Evolutionary conservation across 2,113 vertebrate genomes (phyloP).

Genomic region (Zapus hudsonius): DNA sequence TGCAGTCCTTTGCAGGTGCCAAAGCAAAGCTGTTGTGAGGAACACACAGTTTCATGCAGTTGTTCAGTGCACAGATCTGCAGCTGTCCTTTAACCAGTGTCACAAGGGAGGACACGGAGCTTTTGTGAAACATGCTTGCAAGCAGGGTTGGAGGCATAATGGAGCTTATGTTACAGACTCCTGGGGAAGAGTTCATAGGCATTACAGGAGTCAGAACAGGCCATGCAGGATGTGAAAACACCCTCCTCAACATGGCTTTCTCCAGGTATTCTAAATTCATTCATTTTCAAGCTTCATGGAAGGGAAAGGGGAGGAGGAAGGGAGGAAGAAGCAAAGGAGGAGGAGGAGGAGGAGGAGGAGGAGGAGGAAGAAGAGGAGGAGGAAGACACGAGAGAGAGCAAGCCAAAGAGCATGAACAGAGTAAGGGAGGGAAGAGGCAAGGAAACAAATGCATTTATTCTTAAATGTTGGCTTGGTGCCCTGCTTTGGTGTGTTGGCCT

Average conservation of each 20-base stretch:
- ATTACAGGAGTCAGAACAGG: neutral
- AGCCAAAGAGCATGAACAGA: neutral
- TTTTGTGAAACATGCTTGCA: neutral
- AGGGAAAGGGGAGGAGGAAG: neutral
- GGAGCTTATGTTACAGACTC: neutral
- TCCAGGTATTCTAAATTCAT: neutral
- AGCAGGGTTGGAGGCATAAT: neutral
- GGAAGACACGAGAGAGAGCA: accelerated
- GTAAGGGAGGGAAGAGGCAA: too few species aligned
- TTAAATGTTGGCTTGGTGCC: neutral
- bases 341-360: neutral
- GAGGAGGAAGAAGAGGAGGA: too few species aligned
- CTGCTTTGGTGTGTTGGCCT: neutral
- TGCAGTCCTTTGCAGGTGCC: neutral
- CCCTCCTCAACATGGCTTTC: neutral
- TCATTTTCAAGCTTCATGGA: neutral
- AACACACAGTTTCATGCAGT: neutral
- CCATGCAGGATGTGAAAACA: neutral
- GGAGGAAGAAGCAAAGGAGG: too few species aligned
- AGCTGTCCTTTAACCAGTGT: neutral
- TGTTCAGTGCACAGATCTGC: too few species aligned
- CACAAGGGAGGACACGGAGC: neutral
- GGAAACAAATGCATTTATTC: neutral
- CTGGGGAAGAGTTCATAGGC: neutral
- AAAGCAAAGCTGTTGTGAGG: neutral